Evolutionary conservation across 2,113 vertebrate species (phyloP), one percentile per base, ranked within the genome.

Genomic region (Colinus virginianus): DNA sequence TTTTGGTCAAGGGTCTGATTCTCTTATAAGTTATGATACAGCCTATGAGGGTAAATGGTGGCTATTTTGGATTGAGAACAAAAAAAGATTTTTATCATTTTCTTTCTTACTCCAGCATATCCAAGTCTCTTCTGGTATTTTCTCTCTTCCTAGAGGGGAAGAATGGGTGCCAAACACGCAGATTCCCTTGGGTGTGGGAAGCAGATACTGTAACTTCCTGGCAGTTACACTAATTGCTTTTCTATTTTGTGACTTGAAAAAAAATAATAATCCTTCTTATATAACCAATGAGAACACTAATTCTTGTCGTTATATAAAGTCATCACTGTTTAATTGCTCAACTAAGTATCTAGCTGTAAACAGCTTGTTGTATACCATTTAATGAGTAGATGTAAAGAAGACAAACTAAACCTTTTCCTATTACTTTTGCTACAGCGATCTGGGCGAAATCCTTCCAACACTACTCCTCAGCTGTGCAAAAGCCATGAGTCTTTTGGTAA

Each of bases 401-500:
- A 8, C 20, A 68, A 78, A 70, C 11, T 32, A 58, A 70, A 17
- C 3, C 6, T 7, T 14, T 84, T 90, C 7, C 30, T 1, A 5
- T 58, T 63, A 18, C 86, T 87, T 87, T 96, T 67, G 15, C 77
- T 86, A 9, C 96, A 99, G 99, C 97, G 99, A 45, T 99, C 99
- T 72, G 99, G 99, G 38, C 97, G 99, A 68, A 98, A 98, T 93
- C 96, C 98, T 77, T 98, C 98, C 40, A 98, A 97, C 91, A 97
- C 98, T 51, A 98, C 98, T 78, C 98, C 98, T 96, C 98, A 99
- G 84, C 95, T 99, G 94, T 98, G 98, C 78, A 99, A 99, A 95
- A 98, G 90, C 94, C 99, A 99, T 3, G 99, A 99, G 90, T 96
- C 99, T 90, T 99, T 99, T 95, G 99, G 98, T 90, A 99, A 98